Conservation (phyloP, 2,888 invertebrate species). For the Xylophagus ater region DNA sequence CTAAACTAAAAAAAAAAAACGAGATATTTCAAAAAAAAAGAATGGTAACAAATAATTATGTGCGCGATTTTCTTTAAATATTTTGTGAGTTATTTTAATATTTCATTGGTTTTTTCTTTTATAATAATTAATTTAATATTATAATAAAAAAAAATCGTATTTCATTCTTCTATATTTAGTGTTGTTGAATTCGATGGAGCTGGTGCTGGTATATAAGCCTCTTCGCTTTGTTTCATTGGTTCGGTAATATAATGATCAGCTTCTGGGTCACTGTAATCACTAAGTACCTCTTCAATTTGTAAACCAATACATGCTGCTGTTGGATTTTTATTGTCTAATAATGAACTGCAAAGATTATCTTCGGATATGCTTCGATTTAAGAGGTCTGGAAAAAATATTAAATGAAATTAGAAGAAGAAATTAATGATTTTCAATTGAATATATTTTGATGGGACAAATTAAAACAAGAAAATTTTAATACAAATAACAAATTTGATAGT, state of each 20-base stretch:
- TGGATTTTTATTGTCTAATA: not conserved
- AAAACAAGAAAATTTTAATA: too few relatives aligned
- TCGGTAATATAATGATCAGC: constrained; percentile 22
- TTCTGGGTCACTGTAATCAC: constrained; percentile 27
- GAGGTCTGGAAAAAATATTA: too few relatives aligned
- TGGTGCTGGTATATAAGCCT: not conserved
- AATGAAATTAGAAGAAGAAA: too few relatives aligned
- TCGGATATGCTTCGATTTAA: too few relatives aligned
- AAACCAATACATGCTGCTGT: not conserved
- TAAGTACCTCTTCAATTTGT: constrained; percentile 13
- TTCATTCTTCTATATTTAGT: not conserved
- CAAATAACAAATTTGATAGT: too few relatives aligned
- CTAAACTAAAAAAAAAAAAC: too few relatives aligned
- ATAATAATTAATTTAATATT: not conserved
- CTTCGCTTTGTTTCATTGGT: too few relatives aligned
- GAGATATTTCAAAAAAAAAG: too few relatives aligned
- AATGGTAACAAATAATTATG: too few relatives aligned
- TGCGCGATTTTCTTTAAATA: not conserved
- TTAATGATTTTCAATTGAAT: too few relatives aligned
- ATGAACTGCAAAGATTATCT: not conserved
- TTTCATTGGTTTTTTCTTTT: not conserved
- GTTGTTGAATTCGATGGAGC: not conserved
- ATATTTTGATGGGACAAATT: too few relatives aligned
- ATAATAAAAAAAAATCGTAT: not conserved
- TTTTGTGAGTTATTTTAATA: constrained; percentile 1